Percentiles rank a stretch among this genome's conserved stretches.
These are phyloP conservation scores for Oxygymnocypris stewartii DNA, from an alignment of 2,113 vertebrate genomes.

Conservation along the genomic window DNA sequence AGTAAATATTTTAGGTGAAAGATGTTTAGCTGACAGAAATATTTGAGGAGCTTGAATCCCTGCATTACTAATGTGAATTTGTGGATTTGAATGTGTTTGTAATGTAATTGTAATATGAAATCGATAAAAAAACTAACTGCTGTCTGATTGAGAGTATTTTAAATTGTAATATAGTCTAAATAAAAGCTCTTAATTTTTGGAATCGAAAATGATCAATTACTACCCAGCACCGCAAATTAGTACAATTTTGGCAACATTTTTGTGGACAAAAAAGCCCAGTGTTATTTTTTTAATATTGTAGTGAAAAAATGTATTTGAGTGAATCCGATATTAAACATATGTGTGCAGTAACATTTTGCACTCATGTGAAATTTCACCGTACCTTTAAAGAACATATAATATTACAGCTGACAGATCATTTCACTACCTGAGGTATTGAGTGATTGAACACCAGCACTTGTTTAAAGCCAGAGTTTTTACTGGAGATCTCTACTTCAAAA, in stretches of 20 bases:
- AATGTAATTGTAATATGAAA: too few relatives aligned
- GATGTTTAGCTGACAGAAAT: too few relatives aligned
- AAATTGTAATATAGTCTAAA: too few relatives aligned
- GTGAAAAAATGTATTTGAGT: background rate
- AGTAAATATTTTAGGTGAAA: too few relatives aligned
- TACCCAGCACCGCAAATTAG: background rate
- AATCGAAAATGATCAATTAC: too few relatives aligned
- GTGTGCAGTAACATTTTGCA: background rate
- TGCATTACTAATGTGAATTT: too few relatives aligned
- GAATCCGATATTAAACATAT: background rate
- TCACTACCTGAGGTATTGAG: conserved; percentile 75
- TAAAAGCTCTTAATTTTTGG: too few relatives aligned
- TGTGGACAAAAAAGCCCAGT: background rate
- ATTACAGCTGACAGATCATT: background rate
- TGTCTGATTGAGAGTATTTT: too few relatives aligned
- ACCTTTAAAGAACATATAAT: background rate
- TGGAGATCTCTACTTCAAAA: conserved; percentile 62
- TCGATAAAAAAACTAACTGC: too few relatives aligned
- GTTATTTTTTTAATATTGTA: background rate
- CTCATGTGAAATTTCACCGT: background rate
- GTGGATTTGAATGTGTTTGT: too few relatives aligned
- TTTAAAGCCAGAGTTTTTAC: conserved; percentile 64
- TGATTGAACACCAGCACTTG: conserved; percentile 74
- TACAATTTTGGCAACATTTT: background rate
- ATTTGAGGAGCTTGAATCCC: too few relatives aligned